A percentile compares a stretch with the other conserved stretches of the same genome.
These are phyloP conservation scores for Standfussiana lucernea DNA, from an alignment of 2,888 invertebrate species.

Conservation along the genomic window DNA sequence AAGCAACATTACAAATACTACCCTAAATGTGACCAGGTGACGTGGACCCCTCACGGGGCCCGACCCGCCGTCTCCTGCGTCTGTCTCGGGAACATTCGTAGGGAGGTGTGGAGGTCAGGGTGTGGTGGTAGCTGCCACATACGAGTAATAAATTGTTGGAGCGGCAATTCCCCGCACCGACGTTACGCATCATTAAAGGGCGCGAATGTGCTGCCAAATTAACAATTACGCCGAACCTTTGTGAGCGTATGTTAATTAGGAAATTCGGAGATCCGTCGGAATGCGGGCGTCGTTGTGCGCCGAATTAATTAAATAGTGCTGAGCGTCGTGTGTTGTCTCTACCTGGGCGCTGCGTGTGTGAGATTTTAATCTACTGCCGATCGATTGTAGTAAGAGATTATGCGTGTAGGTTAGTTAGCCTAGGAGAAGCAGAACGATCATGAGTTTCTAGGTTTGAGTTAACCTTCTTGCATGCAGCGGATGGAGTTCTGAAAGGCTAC, in stretches of 20 bases:
- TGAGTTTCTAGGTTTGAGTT: not conserved
- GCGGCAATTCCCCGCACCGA: conserved; percentile 70
- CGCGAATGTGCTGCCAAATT: conserved; percentile 88
- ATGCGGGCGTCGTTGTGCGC: conserved; percentile 56
- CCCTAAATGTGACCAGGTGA: conserved; percentile 80
- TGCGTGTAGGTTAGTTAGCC: not conserved
- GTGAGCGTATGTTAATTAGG: conserved; percentile 87
- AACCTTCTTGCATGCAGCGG: not conserved
- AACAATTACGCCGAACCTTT: conserved; percentile 86
- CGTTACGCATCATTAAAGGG: conserved; percentile 86
- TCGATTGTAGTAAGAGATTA: conserved; percentile 1
- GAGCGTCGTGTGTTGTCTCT: conserved; percentile 49
- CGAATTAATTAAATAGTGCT: conserved; percentile 69
- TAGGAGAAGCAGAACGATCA: not conserved
- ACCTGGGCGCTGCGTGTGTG: conserved; percentile 43
- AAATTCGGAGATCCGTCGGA: conserved; percentile 77
- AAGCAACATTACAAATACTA: conserved; percentile 80
- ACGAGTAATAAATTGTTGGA: conserved; percentile 77
- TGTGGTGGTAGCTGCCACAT: conserved; percentile 79
- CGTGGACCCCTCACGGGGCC: conserved; percentile 58
- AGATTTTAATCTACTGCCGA: conserved; percentile 58
- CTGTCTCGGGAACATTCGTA: not conserved
- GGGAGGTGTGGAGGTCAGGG: conserved; percentile 63
- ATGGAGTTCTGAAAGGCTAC: no score
- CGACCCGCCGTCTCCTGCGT: not conserved